phyloP scores from a whole-genome alignment of 2,113 vertebrate species.

The Uropsilus gracilis region DNA sequence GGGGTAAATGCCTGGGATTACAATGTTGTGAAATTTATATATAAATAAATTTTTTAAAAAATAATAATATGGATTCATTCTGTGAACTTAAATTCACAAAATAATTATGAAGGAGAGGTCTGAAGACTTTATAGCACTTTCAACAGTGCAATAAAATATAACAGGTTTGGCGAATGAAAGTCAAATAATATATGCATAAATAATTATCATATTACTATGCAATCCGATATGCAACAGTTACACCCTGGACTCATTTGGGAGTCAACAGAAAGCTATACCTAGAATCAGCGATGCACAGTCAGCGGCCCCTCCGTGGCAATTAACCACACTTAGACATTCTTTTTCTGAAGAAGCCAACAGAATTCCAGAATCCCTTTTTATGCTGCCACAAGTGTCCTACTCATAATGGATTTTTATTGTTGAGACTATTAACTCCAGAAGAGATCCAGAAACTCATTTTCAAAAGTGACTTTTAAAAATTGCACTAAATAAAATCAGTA shows the following conservation, averaged over 20 bases:
- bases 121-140: conserved; percentile 69
- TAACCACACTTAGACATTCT: background rate
- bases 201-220: conserved; percentile 76
- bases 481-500: background rate
- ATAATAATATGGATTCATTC: too few species aligned
- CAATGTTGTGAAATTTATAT: too few species aligned
- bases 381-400: background rate
- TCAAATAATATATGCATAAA: conserved; percentile 69
- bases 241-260: conserved; percentile 22
- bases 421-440: background rate
- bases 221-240: conserved; percentile 76
- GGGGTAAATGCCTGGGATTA: too few species aligned
- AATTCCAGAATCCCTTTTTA: background rate
- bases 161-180: conserved; percentile 62
- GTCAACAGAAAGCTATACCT: conserved; percentile 24
- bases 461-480: background rate
- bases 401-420: background rate
- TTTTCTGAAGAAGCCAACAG: background rate
- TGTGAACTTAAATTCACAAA: conserved; percentile 68
- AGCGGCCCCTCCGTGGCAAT: background rate
- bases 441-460: background rate
- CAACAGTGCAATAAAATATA: conserved; percentile 68
- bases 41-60: too few species aligned
- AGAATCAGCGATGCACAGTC: background rate
- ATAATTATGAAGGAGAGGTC: conserved; percentile 74